phyloP scores from a whole-genome alignment of 1,140 invertebrate genomes.

The Dolichoris vasculosae region DNA sequence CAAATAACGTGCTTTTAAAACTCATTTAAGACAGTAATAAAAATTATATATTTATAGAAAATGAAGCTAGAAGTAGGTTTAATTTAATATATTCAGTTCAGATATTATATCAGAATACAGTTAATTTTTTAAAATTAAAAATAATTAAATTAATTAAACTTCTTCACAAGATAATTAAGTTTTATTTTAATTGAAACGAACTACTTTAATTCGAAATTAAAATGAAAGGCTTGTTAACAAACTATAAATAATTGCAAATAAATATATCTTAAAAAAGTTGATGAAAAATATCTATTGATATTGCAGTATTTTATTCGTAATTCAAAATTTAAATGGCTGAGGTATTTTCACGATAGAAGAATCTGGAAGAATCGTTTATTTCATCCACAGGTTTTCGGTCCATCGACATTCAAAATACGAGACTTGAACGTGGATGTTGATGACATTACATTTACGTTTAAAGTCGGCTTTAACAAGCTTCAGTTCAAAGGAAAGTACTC shows the following conservation, averaged over 20 bases:
- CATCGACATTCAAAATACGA: slow-evolving; percentile 64
- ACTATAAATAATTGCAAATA: not conserved
- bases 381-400: slow-evolving; percentile 63
- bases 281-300: too few relatives aligned
- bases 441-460: slow-evolving; percentile 77
- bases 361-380: not conserved
- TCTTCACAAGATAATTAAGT: not conserved
- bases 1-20: too few relatives aligned
- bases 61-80: too few relatives aligned
- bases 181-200: too few relatives aligned
- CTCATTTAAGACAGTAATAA: too few relatives aligned
- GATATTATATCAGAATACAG: too few relatives aligned
- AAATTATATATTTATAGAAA: too few relatives aligned
- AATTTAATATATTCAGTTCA: too few relatives aligned
- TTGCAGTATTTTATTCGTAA: not conserved
- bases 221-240: not conserved
- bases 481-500: slow-evolving; percentile 78
- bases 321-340: not conserved
- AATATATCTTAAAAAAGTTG: not conserved
- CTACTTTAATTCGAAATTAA: too few relatives aligned
- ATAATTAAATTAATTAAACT: not conserved
- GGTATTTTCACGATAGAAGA: not conserved
- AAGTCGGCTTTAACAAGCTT: slow-evolving; percentile 74
- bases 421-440: slow-evolving; percentile 74
- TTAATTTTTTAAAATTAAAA: not conserved